Evolutionary conservation across 2,888 invertebrate species (phyloP), one percentile per base, ranked within the genome.

Genomic region (Pheosia tremula): DNA sequence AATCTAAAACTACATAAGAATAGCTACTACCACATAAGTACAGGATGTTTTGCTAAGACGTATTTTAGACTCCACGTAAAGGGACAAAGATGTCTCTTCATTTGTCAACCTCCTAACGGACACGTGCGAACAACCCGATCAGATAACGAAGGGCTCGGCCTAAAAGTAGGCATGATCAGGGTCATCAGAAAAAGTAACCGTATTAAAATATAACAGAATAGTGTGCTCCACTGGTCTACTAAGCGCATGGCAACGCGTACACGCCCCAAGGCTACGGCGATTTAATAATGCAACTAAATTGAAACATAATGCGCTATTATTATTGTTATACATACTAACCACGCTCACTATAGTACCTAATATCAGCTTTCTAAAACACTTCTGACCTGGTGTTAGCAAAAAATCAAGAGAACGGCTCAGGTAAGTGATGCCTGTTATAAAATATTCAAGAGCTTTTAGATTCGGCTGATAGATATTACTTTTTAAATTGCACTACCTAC

Each of bases 191-290:
- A 84, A 88, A 90, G 85, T 88, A 89, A 91, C 90, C 89, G 90
- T 89, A 90, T 87, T 87, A 89, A 88, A 86, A 89, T 78, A 86
- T 91, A 92, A 92, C 91, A 82, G 91, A 90, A 90, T 88, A 83
- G 79, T 85, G 79, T 85, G 91, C 68, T 87, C 90, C 77, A 93
- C 89, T 91, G 82, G 75, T 91, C 90, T 77, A 92, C 89, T 85
- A 85, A 91, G 81, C 84, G 81, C 83, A 80, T 84, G 77, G 82
- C 86, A 85, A 87, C 86, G 79, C 74, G 78, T 70, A 75, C 77
- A 59, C 67, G 78, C 79, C 79, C 73, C 76, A 85, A 83, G 84
- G 86, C 85, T 82, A 79, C 78, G 74, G 79, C 79, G 74, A 85
- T 87, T 87, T 81, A 82, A 82, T 80, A 82, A 82, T 75, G 71